These are phyloP conservation scores for Epizoanthus ramosus DNA, from an alignment of 92 coral and sea anemone species.

Conservation along the genomic window DNA sequence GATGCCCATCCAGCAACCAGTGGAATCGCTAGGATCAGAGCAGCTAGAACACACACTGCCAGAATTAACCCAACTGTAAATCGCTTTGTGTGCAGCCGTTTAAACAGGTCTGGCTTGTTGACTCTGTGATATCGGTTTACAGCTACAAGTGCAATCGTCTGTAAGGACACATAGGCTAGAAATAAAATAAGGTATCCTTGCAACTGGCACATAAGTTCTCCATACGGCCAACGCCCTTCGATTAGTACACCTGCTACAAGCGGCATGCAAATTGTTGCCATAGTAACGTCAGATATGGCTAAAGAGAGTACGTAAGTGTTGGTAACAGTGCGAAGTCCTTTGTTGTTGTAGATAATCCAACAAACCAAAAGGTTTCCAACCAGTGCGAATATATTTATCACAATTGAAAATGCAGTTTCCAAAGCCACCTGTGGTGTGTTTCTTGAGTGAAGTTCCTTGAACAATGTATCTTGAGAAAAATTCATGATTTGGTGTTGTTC, in stretches of 20 bases:
- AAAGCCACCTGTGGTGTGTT: slow-evolving; percentile 12
- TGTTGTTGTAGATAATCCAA: slow-evolving; percentile 53
- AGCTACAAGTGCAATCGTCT: slow-evolving; percentile 72
- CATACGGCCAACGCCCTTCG: slow-evolving; percentile 62
- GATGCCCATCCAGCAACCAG: slow-evolving; percentile 42
- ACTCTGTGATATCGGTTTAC: slow-evolving; percentile 72
- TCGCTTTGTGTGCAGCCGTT: slow-evolving; percentile 47
- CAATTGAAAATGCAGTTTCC: slow-evolving; percentile 49
- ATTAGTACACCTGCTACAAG: slow-evolving; percentile 61
- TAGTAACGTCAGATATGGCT: slow-evolving; percentile 62
- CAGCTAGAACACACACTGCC: slow-evolving; percentile 55
- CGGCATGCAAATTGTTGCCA: slow-evolving; percentile 76
- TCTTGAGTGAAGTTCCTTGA: slow-evolving; percentile 19
- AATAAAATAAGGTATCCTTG: slow-evolving; percentile 67
- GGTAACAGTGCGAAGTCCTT: slow-evolving; percentile 61
- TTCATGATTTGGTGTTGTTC: not conserved
- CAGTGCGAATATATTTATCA: slow-evolving; percentile 58
- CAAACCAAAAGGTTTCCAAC: slow-evolving; percentile 62
- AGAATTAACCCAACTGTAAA: slow-evolving; percentile 50
- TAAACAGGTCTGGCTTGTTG: slow-evolving; percentile 60
- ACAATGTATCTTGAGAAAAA: not conserved
- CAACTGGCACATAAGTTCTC: slow-evolving; percentile 56
- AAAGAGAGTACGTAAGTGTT: slow-evolving; percentile 66
- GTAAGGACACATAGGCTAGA: slow-evolving; percentile 65
- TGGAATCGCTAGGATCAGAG: slow-evolving; percentile 46